Evolutionary conservation across 2,797 vertebrate species (phyloP).

Genomic region (Melanogrammus aeglefinus): DNA sequence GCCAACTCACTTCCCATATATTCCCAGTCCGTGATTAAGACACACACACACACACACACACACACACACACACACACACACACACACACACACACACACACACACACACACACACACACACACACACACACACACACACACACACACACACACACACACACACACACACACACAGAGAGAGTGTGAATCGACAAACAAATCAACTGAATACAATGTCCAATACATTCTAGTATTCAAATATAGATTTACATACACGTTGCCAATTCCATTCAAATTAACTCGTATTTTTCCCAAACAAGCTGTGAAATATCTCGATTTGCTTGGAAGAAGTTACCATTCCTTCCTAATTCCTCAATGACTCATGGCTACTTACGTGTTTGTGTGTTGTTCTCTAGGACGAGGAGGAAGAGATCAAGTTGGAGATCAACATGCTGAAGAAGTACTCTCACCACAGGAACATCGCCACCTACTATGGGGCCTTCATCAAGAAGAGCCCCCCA

Average conservation of each 20-base stretch:
- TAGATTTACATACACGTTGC: neutral
- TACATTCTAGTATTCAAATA: neutral
- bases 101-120: neutral
- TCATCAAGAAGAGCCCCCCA: constrained; percentile 87
- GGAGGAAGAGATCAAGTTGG: constrained; percentile 90
- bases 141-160: too few relatives aligned
- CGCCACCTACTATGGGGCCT: constrained; percentile 88
- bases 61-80: too few relatives aligned
- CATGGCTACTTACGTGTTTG: neutral
- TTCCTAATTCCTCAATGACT: neutral
- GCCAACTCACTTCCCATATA: neutral
- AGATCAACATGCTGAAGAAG: constrained; percentile 93
- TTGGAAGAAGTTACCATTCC: neutral
- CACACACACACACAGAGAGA: too few relatives aligned
- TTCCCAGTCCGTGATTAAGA: neutral
- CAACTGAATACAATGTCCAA: neutral
- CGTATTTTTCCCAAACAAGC: neutral
- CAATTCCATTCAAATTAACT: neutral
- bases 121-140: too few relatives aligned
- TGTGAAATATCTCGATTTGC: neutral
- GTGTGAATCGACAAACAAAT: too few relatives aligned
- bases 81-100: too few relatives aligned
- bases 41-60: neutral
- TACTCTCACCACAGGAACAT: constrained; percentile 91
- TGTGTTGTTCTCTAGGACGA: constrained; percentile 72